These are phyloP conservation scores for Sinopyrophorus schimmeli DNA, from an alignment of 2,888 invertebrate genomes.

Conservation along the genomic window DNA sequence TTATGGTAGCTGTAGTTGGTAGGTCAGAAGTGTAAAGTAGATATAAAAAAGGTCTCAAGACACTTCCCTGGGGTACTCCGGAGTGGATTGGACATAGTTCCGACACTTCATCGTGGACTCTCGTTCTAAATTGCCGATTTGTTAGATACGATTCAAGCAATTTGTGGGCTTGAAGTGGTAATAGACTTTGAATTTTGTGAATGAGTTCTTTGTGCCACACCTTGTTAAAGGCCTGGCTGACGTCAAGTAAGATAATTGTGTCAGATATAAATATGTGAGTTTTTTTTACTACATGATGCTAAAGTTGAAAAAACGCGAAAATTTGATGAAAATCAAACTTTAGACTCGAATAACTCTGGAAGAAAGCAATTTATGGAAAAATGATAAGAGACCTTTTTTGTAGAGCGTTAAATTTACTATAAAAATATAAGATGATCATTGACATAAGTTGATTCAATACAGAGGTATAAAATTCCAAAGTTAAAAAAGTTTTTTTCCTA, in stretches of 20 bases:
- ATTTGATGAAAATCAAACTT: too few species aligned
- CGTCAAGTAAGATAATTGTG: constrained; percentile 1
- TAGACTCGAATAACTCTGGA: too few species aligned
- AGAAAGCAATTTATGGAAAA: too few species aligned
- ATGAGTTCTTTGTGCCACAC: constrained; percentile 6
- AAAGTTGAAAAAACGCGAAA: too few species aligned
- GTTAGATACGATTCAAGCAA: constrained; percentile 7
- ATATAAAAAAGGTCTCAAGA: constrained; percentile 2
- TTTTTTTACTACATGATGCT: too few species aligned
- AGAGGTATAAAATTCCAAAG: too few species aligned
- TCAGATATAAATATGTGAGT: too few species aligned
- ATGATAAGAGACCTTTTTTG: too few species aligned
- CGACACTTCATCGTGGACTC: constrained; percentile 2
- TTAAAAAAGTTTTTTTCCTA: too few species aligned
- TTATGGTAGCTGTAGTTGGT: background rate
- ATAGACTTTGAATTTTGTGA: constrained; percentile 4
- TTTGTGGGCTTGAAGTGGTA: constrained; percentile 3
- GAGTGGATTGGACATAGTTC: background rate
- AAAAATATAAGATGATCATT: too few species aligned
- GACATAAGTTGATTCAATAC: too few species aligned
- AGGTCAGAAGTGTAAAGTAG: background rate
- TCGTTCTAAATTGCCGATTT: constrained; percentile 6
- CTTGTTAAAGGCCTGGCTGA: constrained; percentile 8
- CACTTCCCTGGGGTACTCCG: constrained; percentile 4
- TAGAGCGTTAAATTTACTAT: too few species aligned